Evolutionary conservation across 2,888 invertebrate genomes (phyloP).

Genomic region (Spisula solida): DNA sequence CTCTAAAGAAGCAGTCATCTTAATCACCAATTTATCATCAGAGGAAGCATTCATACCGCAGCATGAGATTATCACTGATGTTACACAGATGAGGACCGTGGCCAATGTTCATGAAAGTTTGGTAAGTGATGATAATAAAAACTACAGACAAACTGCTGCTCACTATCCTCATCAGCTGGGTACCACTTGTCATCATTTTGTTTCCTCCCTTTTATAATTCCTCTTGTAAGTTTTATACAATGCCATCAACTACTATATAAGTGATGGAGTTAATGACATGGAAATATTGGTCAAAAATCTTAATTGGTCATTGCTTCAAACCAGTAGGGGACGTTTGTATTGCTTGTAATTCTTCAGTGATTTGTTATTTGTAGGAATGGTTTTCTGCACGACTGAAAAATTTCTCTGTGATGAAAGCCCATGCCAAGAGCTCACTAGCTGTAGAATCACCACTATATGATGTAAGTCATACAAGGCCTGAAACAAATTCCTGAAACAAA

Average conservation of each 20-base stretch:
- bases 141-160: no score
- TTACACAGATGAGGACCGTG: conserved; percentile 93
- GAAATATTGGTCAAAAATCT: no score
- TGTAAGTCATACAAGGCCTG: conserved; percentile 43
- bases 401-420: conserved; percentile 89
- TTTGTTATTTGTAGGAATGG: conserved; percentile 91
- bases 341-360: no score
- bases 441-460: conserved; percentile 70
- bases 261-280: no score
- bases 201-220: no score
- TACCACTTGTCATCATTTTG: no score
- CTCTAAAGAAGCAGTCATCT: conserved; percentile 96
- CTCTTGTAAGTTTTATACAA: no score
- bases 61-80: conserved; percentile 95
- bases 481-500: not conserved
- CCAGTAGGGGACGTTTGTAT: no score
- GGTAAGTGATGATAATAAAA: conserved; percentile 89
- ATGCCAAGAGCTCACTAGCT: conserved; percentile 49
- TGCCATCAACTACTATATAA: no score
- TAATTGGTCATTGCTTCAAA: no score
- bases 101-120: conserved; percentile 97
- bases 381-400: conserved; percentile 91
- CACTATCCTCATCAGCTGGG: no score
- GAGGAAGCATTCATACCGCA: conserved; percentile 95
- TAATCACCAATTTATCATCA: conserved; percentile 93